phyloP scores from a whole-genome alignment of 1,140 invertebrate genomes.

The Halyomorpha halys region DNA sequence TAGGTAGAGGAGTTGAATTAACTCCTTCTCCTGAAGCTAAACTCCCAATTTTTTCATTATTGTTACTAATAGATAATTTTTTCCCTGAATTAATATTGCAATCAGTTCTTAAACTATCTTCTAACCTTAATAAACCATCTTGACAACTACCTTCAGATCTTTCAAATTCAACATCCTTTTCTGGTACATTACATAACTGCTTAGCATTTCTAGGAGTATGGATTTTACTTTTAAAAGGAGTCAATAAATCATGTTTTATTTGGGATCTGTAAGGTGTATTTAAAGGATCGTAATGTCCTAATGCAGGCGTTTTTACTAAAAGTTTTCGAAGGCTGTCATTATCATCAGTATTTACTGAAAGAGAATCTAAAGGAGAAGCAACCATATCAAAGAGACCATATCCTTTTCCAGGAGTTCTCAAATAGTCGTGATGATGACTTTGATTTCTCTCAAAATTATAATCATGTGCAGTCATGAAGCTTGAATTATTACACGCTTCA shows the following conservation, averaged over 20 bases:
- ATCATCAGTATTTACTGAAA: not conserved
- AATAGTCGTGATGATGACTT: conserved; percentile 6
- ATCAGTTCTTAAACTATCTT: too few relatives aligned
- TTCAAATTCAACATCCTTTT: too few relatives aligned
- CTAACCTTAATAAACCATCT: too few relatives aligned
- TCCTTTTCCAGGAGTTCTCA: conserved; percentile 18
- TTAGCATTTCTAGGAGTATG: too few relatives aligned
- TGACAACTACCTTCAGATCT: too few relatives aligned
- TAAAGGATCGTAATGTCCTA: not conserved
- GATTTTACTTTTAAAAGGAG: too few relatives aligned
- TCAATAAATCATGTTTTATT: not conserved
- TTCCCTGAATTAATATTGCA: too few relatives aligned
- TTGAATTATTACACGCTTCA: conserved; percentile 6
- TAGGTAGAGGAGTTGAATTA: too few relatives aligned
- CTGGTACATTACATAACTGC: too few relatives aligned
- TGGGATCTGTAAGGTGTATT: conserved; percentile 2
- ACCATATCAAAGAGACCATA: not conserved
- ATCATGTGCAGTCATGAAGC: conserved; percentile 21
- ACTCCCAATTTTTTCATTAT: too few relatives aligned
- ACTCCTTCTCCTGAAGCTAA: too few relatives aligned
- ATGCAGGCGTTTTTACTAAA: not conserved
- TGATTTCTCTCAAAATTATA: conserved; percentile 8
- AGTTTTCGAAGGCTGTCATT: not conserved
- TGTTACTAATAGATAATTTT: too few relatives aligned
- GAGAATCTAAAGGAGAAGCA: conserved; percentile 11